Percentiles rank a stretch among this genome's conserved stretches.
These are phyloP conservation scores for Pseudomyrmex gracilis DNA, from an alignment of 1,140 invertebrate species.

Conservation along the genomic window DNA sequence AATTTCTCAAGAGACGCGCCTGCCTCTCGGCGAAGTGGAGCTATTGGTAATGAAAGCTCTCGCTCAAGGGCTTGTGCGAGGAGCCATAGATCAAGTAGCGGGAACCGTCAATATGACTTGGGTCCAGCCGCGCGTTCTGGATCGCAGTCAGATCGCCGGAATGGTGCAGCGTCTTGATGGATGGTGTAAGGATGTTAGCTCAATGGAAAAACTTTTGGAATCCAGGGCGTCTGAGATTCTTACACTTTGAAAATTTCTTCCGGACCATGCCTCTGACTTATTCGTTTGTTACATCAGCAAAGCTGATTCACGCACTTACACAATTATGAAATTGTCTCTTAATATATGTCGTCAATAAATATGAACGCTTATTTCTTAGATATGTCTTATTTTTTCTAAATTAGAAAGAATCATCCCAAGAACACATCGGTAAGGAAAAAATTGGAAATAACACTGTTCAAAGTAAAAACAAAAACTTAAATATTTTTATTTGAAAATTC, in stretches of 20 bases:
- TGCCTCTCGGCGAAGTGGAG: constrained; percentile 95
- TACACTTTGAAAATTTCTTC: constrained; percentile 86
- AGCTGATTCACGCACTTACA: not conserved
- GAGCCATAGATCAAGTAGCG: constrained; percentile 97
- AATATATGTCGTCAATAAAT: constrained; percentile 34
- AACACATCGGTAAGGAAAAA: not conserved
- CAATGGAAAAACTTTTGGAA: constrained; percentile 93
- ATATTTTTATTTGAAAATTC: constrained; percentile 44
- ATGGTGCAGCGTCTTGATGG: constrained; percentile 93
- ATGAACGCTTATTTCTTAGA: constrained; percentile 42
- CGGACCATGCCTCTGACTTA: constrained; percentile 1
- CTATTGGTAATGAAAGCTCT: constrained; percentile 99
- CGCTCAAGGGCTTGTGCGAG: constrained; percentile 96
- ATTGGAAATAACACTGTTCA: not conserved
- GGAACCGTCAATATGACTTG: constrained; percentile 91
- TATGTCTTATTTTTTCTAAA: too few species aligned
- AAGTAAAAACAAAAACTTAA: constrained; percentile 31
- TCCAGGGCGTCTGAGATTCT: constrained; percentile 94
- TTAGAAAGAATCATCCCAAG: too few species aligned
- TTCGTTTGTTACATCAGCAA: constrained; percentile 5
- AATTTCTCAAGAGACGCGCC: constrained; percentile 94
- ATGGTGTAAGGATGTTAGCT: constrained; percentile 93
- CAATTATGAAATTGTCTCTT: constrained; percentile 34
- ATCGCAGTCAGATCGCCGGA: constrained; percentile 90
- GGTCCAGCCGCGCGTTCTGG: constrained; percentile 96